Evolutionary conservation across 2,113 vertebrate genomes (phyloP).

Genomic region (Megaceryle maxima): DNA sequence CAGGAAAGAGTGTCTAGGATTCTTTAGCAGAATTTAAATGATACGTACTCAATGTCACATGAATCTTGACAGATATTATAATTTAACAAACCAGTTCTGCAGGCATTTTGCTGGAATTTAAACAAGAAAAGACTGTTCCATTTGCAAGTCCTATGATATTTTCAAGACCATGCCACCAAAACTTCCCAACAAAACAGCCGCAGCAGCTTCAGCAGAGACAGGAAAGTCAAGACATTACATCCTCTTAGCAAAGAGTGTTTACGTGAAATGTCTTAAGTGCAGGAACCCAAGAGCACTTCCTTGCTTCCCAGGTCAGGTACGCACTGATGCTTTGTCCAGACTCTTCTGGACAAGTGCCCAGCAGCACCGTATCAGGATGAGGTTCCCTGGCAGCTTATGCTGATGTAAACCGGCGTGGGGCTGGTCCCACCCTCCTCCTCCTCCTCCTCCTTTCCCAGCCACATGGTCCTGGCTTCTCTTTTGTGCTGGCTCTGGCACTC

Average conservation of each 20-base stretch:
- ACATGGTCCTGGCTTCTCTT: conserved; percentile 18
- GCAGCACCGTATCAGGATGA: background rate
- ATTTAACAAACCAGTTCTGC: background rate
- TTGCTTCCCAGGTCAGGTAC: background rate
- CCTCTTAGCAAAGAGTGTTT: background rate
- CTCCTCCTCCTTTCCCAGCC: conserved; percentile 21
- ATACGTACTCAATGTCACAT: rapidly evolving
- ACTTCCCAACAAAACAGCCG: background rate
- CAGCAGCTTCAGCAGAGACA: background rate
- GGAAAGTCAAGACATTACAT: background rate
- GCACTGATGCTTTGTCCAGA: background rate
- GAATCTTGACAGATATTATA: background rate
- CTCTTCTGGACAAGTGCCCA: background rate
- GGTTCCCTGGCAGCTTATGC: background rate
- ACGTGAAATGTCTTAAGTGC: background rate
- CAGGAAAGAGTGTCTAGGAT: background rate
- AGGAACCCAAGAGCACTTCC: background rate
- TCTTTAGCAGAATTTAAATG: background rate
- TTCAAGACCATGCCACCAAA: background rate
- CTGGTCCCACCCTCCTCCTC: background rate
- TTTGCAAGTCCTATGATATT: background rate
- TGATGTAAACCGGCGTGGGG: background rate
- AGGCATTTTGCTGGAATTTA: background rate
- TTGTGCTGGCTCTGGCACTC: conserved; percentile 59
- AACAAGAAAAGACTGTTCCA: background rate